Percentiles rank a stretch among this genome's conserved stretches.
Conservation (phyloP, 2,113 vertebrate species). For the Apodemus speciosus region DNA sequence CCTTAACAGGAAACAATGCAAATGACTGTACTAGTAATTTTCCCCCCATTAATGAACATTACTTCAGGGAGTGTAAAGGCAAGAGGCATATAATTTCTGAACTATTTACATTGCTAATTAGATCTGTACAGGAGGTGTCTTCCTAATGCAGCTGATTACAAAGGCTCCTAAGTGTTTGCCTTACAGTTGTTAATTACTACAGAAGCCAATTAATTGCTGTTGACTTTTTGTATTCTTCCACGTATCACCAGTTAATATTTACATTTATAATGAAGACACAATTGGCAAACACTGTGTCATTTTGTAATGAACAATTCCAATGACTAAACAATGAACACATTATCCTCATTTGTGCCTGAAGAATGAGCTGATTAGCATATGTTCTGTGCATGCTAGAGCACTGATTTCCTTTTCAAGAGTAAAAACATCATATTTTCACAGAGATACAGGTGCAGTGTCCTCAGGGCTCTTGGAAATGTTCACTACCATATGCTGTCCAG, state of each 20-base stretch:
- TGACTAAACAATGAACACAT: constrained; percentile 93
- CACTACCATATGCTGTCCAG: constrained; percentile 74
- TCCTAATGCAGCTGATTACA: constrained; percentile 93
- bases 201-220: constrained; percentile 95
- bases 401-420: constrained; percentile 86
- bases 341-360: constrained; percentile 91
- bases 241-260: constrained; percentile 94
- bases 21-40: constrained; percentile 92
- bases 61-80: constrained; percentile 94
- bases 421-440: constrained; percentile 82
- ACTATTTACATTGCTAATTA: constrained; percentile 96
- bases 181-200: constrained; percentile 94
- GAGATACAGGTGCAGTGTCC: constrained; percentile 82
- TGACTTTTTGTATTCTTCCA: constrained; percentile 94
- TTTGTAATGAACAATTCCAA: constrained; percentile 94
- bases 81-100: constrained; percentile 95
- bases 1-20: constrained; percentile 90
- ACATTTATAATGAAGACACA: constrained; percentile 95
- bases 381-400: constrained; percentile 86
- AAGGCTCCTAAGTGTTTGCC: constrained; percentile 91
- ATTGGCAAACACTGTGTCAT: constrained; percentile 95
- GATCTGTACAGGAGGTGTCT: constrained; percentile 93
- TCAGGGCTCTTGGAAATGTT: constrained; percentile 79
- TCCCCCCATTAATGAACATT: constrained; percentile 92
- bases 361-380: constrained; percentile 92